Conservation (phyloP, 2,113 vertebrate genomes). For the Pseudonaja textilis region DNA sequence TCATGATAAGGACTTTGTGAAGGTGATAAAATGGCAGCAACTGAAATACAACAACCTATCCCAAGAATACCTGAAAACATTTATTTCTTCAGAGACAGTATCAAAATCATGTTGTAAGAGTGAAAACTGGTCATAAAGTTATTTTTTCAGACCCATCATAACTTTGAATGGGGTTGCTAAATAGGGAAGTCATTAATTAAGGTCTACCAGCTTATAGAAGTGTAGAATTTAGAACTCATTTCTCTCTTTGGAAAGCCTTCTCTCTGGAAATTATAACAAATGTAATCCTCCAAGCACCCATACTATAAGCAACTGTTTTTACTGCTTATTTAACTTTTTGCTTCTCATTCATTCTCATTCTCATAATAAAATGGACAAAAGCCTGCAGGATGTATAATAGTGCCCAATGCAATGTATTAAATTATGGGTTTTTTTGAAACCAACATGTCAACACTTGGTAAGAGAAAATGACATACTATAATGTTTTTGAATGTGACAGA, state of each 20-base stretch:
- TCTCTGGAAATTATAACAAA: conserved; percentile 5
- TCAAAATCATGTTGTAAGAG: conserved; percentile 29
- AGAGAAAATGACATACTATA: conserved; percentile 21
- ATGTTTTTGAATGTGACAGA: conserved; percentile 42
- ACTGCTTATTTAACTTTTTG: conserved; percentile 45
- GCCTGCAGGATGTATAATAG: conserved; percentile 29
- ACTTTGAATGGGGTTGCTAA: not conserved
- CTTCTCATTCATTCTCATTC: conserved; percentile 33
- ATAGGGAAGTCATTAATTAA: not conserved
- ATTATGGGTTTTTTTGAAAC: not conserved
- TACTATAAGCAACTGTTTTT: conserved; percentile 26
- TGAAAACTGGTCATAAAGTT: not conserved
- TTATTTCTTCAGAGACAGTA: conserved; percentile 45
- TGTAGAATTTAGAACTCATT: conserved; percentile 30
- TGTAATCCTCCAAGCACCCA: conserved; percentile 13
- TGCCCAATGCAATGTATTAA: conserved; percentile 35
- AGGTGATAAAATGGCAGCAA: conserved; percentile 38
- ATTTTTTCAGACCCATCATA: not conserved
- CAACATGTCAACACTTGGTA: conserved; percentile 32
- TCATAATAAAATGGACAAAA: conserved; percentile 40
- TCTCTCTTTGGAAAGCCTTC: not conserved
- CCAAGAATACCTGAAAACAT: conserved; percentile 1
- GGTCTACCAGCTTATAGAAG: not conserved
- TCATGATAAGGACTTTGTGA: conserved; percentile 1
- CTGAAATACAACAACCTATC: not conserved